Percentiles rank a stretch among this genome's conserved stretches.
Conservation (phyloP, 1,140 invertebrate species). For the Meloidogyne chitwoodi region DNA sequence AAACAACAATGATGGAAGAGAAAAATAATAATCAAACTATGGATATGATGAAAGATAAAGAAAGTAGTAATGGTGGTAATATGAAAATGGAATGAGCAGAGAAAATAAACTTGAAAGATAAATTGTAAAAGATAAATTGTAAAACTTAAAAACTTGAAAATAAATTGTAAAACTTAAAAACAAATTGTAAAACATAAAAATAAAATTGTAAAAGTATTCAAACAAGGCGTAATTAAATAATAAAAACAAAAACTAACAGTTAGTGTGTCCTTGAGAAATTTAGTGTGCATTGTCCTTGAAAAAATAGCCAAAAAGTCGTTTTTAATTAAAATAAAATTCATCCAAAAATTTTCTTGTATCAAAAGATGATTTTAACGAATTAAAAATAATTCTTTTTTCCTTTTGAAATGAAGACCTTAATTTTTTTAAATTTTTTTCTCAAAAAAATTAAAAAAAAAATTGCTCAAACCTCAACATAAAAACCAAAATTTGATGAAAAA, state of each 20-base stretch:
- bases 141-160: not conserved
- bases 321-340: constrained; percentile 1
- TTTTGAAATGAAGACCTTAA: not conserved
- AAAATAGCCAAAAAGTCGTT: not conserved
- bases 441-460: not conserved
- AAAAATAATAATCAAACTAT: not conserved
- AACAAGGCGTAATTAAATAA: not conserved
- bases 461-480: constrained; percentile 9
- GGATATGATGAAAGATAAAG: not conserved
- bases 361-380: not conserved
- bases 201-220: too few species aligned
- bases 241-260: not conserved
- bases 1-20: not conserved
- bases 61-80: not conserved
- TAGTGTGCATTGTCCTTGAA: not conserved
- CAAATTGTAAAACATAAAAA: too few species aligned
- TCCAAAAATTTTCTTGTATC: not conserved
- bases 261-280: too few species aligned
- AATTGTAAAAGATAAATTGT: too few species aligned
- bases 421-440: not conserved
- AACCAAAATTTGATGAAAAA: constrained; percentile 22
- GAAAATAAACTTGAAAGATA: too few species aligned
- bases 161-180: not conserved
- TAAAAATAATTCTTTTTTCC: constrained; percentile 5
- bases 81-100: not conserved